Conservation (phyloP, 2,888 invertebrate genomes). For the Caenorhabditis doughertyi region DNA sequence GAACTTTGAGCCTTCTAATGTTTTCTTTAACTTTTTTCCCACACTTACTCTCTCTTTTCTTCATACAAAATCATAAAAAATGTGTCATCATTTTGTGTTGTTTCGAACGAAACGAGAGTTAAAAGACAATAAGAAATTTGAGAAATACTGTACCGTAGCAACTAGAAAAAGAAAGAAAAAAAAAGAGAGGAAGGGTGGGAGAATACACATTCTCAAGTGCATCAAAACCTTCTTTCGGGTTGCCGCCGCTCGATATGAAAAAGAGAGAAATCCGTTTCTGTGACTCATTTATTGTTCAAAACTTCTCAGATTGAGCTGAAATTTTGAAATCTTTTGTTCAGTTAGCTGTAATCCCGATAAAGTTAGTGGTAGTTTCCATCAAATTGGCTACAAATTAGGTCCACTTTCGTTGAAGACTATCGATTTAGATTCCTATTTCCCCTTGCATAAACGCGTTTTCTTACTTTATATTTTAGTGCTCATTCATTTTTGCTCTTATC, state of each 20-base stretch:
- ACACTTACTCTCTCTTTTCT: neutral
- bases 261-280: conserved; percentile 3
- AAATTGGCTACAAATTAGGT: neutral
- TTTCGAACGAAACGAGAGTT: conserved; percentile 10
- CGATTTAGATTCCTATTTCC: neutral
- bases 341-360: too few relatives aligned
- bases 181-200: neutral
- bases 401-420: neutral
- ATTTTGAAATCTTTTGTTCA: neutral
- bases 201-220: conserved; percentile 50
- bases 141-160: conserved; percentile 32
- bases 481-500: conserved; percentile 5
- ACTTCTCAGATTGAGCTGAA: neutral
- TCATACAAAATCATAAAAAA: conserved; percentile 15
- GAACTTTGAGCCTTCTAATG: neutral
- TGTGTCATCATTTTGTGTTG: conserved; percentile 25
- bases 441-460: too few relatives aligned
- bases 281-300: conserved; percentile 33
- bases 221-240: conserved; percentile 41
- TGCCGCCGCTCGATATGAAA: conserved; percentile 26
- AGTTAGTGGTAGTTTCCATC: too few relatives aligned
- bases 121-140: conserved; percentile 40
- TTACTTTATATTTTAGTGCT: too few relatives aligned
- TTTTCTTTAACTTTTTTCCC: neutral
- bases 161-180: neutral